These are phyloP conservation scores for Panulirus ornatus DNA, from an alignment of 1,140 invertebrate genomes.

Conservation along the genomic window DNA sequence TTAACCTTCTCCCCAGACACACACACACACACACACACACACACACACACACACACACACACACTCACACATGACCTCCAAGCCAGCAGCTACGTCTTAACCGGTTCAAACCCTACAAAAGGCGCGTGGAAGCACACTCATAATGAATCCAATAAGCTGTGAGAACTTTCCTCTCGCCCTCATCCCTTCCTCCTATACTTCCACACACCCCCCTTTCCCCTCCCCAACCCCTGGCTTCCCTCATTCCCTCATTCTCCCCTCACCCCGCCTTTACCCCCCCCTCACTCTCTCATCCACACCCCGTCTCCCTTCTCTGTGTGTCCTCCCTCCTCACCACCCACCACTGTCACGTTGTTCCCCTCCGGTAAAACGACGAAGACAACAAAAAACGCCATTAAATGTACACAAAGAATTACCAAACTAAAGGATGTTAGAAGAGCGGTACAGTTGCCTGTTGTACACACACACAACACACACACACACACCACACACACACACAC, in stretches of 20 bases:
- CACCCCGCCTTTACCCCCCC: not conserved
- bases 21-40: slow-evolving; percentile 3
- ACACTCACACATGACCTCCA: not conserved
- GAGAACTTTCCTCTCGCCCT: not conserved
- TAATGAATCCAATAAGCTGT: too few species aligned
- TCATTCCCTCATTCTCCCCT: not conserved
- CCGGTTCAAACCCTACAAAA: not conserved
- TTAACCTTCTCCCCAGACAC: not conserved
- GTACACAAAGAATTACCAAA: too few species aligned
- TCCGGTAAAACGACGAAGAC: not conserved
- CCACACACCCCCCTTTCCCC: not conserved
- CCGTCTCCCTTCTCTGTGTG: not conserved
- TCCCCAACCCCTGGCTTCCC: too few species aligned
- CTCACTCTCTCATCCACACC: not conserved
- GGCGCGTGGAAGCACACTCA: too few species aligned
- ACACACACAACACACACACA: too few species aligned
- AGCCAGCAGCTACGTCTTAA: not conserved
- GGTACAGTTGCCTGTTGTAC: too few species aligned
- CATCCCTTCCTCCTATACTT: not conserved
- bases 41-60: not conserved
- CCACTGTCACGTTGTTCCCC: not conserved
- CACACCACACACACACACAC: too few species aligned
- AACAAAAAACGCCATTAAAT: too few species aligned
- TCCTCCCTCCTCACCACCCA: not conserved
- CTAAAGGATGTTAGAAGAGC: too few species aligned